These are phyloP conservation scores for Pogonognathellus flavescens DNA, from an alignment of 1,140 invertebrate genomes.

Conservation along the genomic window DNA sequence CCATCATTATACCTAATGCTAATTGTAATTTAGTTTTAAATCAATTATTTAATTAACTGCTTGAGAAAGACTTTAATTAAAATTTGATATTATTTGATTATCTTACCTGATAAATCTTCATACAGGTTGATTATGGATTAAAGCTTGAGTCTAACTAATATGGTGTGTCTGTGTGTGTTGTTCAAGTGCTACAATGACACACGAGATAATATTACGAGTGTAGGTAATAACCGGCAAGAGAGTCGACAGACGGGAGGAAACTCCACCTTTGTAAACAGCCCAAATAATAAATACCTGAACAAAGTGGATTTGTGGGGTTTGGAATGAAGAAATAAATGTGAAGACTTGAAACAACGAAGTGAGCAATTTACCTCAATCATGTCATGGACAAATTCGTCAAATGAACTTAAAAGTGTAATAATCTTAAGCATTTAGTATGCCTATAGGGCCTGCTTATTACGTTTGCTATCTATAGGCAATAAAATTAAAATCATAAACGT, in stretches of 20 bases:
- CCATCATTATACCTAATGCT: too few species aligned
- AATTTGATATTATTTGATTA: too few species aligned
- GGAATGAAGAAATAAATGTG: constrained; percentile 5
- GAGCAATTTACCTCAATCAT: constrained; percentile 48
- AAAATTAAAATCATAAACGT: not conserved
- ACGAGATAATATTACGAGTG: not conserved
- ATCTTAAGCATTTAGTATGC: constrained; percentile 16
- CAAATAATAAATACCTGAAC: constrained; percentile 42
- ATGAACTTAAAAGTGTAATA: constrained; percentile 41
- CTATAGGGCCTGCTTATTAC: constrained; percentile 26
- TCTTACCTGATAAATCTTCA: too few species aligned
- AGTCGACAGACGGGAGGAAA: not conserved
- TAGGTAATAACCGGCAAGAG: not conserved
- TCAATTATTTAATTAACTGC: too few species aligned
- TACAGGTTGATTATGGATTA: too few species aligned
- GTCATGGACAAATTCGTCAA: constrained; percentile 47
- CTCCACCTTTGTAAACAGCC: constrained; percentile 31
- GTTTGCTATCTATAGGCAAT: not conserved
- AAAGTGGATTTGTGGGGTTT: not conserved
- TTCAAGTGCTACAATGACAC: too few species aligned
- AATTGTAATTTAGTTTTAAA: too few species aligned
- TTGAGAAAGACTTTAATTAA: too few species aligned
- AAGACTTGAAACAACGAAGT: constrained; percentile 7
- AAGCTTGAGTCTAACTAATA: too few species aligned
- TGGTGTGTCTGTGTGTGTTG: too few species aligned